Percentiles rank a stretch among this genome's conserved stretches.
phyloP scores from a whole-genome alignment of 2,113 vertebrate species.

The Tamias sibiricus region DNA sequence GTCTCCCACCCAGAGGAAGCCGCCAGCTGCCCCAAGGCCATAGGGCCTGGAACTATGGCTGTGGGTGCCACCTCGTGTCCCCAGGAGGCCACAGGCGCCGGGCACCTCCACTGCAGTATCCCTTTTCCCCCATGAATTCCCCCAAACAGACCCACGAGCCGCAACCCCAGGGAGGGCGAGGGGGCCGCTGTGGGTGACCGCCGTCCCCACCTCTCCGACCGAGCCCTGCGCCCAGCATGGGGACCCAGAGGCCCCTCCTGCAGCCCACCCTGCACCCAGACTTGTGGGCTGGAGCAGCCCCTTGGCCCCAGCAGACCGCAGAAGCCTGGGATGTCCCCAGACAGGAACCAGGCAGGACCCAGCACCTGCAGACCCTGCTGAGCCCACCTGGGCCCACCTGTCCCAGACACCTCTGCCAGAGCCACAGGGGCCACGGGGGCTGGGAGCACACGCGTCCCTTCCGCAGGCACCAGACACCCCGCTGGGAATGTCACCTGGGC shows the following conservation, averaged over 20 bases:
- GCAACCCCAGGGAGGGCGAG: background rate
- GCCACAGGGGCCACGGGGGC: background rate
- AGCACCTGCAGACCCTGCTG: background rate
- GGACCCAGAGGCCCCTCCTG: background rate
- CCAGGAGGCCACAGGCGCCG: background rate
- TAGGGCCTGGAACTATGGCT: rapidly evolving
- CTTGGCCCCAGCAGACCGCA: background rate
- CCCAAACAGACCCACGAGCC: background rate
- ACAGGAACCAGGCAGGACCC: background rate
- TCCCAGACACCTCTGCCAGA: background rate
- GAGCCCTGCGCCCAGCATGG: background rate
- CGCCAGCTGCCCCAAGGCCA: rapidly evolving
- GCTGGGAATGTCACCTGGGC: no score
- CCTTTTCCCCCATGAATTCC: background rate
- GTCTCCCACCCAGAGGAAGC: background rate
- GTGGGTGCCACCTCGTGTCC: rapidly evolving
- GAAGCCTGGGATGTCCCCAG: rapidly evolving
- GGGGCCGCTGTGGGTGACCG: rapidly evolving
- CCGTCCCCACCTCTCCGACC: background rate
- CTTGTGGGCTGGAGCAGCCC: background rate
- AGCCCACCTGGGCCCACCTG: background rate
- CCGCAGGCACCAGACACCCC: background rate
- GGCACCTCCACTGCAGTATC: background rate
- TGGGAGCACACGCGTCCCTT: background rate
- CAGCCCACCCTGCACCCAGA: background rate